A percentile compares a stretch with the other conserved stretches of the same genome.
Evolutionary conservation across 1,140 invertebrate species (phyloP).

Genomic region (Druon quercuslanigerum): DNA sequence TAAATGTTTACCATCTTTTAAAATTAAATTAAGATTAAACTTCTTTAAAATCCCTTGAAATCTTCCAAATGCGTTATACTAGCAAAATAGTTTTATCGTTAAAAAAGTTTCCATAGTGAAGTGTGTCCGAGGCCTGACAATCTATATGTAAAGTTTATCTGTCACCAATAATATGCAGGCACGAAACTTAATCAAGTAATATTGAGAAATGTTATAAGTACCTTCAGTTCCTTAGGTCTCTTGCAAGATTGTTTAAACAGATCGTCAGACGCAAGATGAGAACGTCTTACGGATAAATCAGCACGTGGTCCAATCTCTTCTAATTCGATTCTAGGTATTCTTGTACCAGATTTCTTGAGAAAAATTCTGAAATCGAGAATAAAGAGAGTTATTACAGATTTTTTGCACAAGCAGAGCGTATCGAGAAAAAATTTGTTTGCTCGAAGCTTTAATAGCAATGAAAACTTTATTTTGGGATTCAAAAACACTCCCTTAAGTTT

Average conservation of each 20-base stretch:
- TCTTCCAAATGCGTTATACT: no score
- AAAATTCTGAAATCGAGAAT: slow-evolving; percentile 79
- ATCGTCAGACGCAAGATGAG: slow-evolving; percentile 92
- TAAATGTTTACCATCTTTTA: no score
- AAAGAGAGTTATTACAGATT: slow-evolving; percentile 30
- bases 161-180: no score
- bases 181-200: slow-evolving; percentile 35
- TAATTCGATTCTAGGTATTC: slow-evolving; percentile 92
- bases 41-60: no score
- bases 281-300: slow-evolving; percentile 90
- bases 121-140: not conserved
- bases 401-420: no score
- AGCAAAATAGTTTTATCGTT: no score
- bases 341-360: slow-evolving; percentile 93
- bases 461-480: no score
- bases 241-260: slow-evolving; percentile 91
- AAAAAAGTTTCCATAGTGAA: no score
- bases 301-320: slow-evolving; percentile 96
- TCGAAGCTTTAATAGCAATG: no score
- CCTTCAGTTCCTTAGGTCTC: slow-evolving; percentile 89
- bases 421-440: no score
- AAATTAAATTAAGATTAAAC: no score
- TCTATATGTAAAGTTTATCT: not conserved
- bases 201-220: slow-evolving; percentile 59
- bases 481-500: no score